Base-by-base conservation (phyloP, 2,797 vertebrate genomes). In the Darevskia mixta region DNA sequence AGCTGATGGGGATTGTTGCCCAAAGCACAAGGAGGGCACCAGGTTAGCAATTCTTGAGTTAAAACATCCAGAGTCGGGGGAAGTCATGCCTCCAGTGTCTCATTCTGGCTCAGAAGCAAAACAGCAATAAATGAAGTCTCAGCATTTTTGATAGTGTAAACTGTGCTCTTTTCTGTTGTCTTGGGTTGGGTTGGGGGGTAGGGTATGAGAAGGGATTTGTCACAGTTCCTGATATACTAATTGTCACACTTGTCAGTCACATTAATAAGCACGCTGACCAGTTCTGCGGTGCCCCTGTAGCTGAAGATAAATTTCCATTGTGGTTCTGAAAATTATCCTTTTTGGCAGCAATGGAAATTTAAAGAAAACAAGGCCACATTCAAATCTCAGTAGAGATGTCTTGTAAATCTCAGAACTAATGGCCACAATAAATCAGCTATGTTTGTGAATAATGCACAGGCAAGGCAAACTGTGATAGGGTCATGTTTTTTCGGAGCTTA, bases 221-320 rank as follows among this genome's bases (percentile, higher is more conserved):
- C 49, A 45, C 66, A 64, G 67, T 84, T 72, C 38, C 76, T 79
- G 41, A 84, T 13, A 79, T 73, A 71, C 13, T 79, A 71, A 78
- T 78, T 35, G 67, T 49, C 82, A 73, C 49, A n/a, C 69, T 88
- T 79, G 67, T 35, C n/a, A 35, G 49, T 88, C 49, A 61, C 49
- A 35, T 79, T 79, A 61, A 79, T 72, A 73, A 64, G 8, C 67
- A 25, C 18, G 11, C n/a, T 38, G 49, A 3, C n/a, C 43, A n/a
- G 43, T 84, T 84, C 49, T 79, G 45, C 17, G 67, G 49, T 29
- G 8, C n/a, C 77, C 18, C 18, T 38, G 82, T 32, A 61, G 49
- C n/a, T 72, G 25, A 58, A 73, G 55, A 88, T 72, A 73, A 80
- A 79, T 84, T n/a, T 79, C 55, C n/a, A 73, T 85, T 73, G 38